A percentile compares a stretch with the other conserved stretches of the same genome.
These are phyloP conservation scores for Venustoraphidia nigricollis DNA, from an alignment of 2,888 invertebrate genomes.

Conservation along the genomic window DNA sequence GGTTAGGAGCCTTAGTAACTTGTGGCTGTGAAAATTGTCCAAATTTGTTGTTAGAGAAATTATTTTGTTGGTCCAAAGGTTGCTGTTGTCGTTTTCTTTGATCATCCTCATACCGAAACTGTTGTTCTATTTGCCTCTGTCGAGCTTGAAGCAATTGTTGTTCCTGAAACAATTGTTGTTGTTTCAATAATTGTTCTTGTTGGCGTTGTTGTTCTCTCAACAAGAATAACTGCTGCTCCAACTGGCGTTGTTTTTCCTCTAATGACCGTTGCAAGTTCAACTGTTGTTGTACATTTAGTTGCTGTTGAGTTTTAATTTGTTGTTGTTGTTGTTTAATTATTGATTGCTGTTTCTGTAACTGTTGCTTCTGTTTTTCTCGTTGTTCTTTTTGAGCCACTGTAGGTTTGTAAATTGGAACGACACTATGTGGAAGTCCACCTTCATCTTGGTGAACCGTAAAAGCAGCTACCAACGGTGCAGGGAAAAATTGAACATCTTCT, in stretches of 20 bases:
- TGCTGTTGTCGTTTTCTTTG: slow-evolving; percentile 4
- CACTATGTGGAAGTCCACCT: slow-evolving; percentile 60
- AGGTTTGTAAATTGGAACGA: slow-evolving; percentile 52
- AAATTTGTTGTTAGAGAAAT: slow-evolving; percentile 21
- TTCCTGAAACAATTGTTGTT: slow-evolving; percentile 44
- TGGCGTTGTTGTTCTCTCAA: slow-evolving; percentile 51
- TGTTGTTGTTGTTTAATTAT: slow-evolving; percentile 13
- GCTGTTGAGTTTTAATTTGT: slow-evolving; percentile 8
- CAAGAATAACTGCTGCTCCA: slow-evolving; percentile 26
- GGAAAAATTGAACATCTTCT: slow-evolving; percentile 61
- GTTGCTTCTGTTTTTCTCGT: slow-evolving; percentile 16
- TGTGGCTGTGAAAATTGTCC: slow-evolving; percentile 19
- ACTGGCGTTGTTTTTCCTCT: neutral
- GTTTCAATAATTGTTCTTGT: slow-evolving; percentile 49
- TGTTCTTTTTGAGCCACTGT: slow-evolving; percentile 12
- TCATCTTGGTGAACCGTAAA: slow-evolving; percentile 76
- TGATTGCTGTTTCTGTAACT: slow-evolving; percentile 10
- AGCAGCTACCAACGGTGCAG: slow-evolving; percentile 68
- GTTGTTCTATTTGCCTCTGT: slow-evolving; percentile 16
- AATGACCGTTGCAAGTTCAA: slow-evolving; percentile 9
- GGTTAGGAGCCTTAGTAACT: slow-evolving; percentile 16
- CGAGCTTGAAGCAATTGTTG: slow-evolving; percentile 25
- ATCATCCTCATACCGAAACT: slow-evolving; percentile 16
- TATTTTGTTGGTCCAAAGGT: slow-evolving; percentile 9
- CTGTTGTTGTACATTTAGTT: slow-evolving; percentile 1